These are phyloP conservation scores for Drosophila anceps DNA, from an alignment of 2,888 invertebrate genomes.

Conservation along the genomic window DNA sequence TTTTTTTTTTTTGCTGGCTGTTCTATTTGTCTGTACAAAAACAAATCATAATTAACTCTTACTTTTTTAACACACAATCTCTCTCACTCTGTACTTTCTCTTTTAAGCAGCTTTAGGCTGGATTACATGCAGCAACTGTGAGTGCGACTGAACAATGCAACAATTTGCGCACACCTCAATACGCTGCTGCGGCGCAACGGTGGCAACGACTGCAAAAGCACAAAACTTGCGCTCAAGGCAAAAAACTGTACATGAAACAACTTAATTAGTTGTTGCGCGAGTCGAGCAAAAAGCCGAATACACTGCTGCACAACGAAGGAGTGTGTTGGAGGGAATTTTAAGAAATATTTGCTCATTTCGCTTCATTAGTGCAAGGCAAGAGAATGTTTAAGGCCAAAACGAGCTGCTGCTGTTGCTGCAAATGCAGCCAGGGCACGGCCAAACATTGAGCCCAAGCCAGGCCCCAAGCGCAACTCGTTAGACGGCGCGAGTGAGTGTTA, in stretches of 20 bases:
- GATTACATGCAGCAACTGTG: constrained; percentile 33
- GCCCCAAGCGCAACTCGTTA: constrained; percentile 28
- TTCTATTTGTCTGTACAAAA: neutral
- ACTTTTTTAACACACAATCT: constrained; percentile 22
- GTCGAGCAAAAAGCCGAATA: constrained; percentile 51
- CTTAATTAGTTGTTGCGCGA: constrained; percentile 77
- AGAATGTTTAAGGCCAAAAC: constrained; percentile 65
- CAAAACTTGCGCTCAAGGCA: constrained; percentile 72
- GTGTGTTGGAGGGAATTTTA: constrained; percentile 48
- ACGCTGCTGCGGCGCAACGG: constrained; percentile 37
- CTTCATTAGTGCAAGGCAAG: constrained; percentile 71
- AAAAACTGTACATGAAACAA: constrained; percentile 76
- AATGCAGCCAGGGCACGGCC: constrained; percentile 27
- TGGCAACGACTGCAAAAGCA: constrained; percentile 56
- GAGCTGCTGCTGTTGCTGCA: constrained; percentile 22
- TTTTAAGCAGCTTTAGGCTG: constrained; percentile 31
- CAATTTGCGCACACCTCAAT: constrained; percentile 70
- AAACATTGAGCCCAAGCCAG: constrained; percentile 27
- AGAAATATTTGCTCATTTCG: constrained; percentile 75
- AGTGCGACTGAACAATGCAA: constrained; percentile 69
- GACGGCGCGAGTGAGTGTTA: constrained; percentile 25
- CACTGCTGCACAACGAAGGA: constrained; percentile 5
- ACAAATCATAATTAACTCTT: constrained; percentile 60
- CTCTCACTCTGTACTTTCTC: constrained; percentile 3
- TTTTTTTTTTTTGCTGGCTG: neutral